phyloP scores from a whole-genome alignment of 2,113 vertebrate species.

The Prunella fulvescens region DNA sequence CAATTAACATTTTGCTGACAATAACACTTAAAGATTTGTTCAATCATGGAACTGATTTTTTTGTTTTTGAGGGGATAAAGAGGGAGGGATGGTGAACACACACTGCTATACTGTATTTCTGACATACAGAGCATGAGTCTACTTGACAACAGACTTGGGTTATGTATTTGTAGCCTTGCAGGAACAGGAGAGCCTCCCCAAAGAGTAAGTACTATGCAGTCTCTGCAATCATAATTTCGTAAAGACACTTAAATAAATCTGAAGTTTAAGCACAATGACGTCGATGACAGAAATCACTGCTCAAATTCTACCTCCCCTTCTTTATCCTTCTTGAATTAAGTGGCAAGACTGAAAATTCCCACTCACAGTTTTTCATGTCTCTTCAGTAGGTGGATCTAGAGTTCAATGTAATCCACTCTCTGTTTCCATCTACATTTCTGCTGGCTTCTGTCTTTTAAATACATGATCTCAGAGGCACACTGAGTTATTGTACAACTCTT shows the following conservation, averaged over 20 bases:
- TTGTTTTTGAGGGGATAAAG: neutral
- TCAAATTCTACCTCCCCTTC: neutral
- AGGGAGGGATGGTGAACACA: neutral
- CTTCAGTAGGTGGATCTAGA: neutral
- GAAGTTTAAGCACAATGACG: neutral
- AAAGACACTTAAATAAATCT: neutral
- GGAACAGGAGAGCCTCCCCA: neutral
- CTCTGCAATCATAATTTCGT: neutral
- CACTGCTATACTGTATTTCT: neutral
- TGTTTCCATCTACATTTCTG: neutral
- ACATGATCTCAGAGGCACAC: neutral
- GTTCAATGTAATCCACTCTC: neutral
- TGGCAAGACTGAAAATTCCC: neutral
- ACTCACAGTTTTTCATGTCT: neutral
- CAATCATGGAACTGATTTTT: neutral
- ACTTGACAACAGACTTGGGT: neutral
- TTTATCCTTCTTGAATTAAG: neutral
- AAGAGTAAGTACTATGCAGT: neutral
- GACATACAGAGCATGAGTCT: neutral
- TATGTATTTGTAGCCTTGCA: neutral
- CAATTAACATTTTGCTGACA: neutral
- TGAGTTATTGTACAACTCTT: neutral
- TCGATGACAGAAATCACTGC: neutral
- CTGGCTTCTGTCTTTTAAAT: neutral
- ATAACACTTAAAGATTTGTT: neutral